Percentiles rank a stretch among this genome's conserved stretches.
These are phyloP conservation scores for Aphelenchoides fujianensis DNA, from an alignment of 1,140 invertebrate genomes.

Conservation along the genomic window DNA sequence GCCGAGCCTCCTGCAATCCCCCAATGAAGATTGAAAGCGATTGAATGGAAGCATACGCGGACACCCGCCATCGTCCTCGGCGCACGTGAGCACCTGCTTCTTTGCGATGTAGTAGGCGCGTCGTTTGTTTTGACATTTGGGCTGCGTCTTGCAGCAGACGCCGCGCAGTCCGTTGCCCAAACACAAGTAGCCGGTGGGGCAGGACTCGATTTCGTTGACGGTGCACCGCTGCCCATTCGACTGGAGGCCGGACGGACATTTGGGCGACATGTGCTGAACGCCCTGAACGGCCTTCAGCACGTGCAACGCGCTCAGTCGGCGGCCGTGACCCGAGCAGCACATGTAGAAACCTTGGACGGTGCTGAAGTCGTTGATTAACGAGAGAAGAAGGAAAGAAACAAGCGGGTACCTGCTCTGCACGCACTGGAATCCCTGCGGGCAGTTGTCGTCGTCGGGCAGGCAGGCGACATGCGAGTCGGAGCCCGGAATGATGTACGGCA, in stretches of 20 bases:
- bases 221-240: constrained; percentile 50
- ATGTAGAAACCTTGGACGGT: constrained; percentile 59
- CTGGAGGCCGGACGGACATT: constrained; percentile 50
- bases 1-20: constrained; percentile 46
- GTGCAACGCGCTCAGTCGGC: constrained; percentile 12
- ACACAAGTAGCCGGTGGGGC: constrained; percentile 54
- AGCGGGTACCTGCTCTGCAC: constrained; percentile 42
- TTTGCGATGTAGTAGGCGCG: constrained; percentile 52
- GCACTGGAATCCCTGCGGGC: constrained; percentile 48
- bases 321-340: constrained; percentile 49
- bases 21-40: too few species aligned
- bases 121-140: constrained; percentile 50
- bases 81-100: constrained; percentile 58
- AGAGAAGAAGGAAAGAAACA: not conserved
- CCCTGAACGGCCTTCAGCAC: constrained; percentile 12
- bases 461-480: constrained; percentile 62
- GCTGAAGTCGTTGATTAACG: constrained; percentile 30
- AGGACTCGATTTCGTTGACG: constrained; percentile 52
- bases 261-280: constrained; percentile 21
- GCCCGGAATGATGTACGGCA: constrained; percentile 58
- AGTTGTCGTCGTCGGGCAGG: constrained; percentile 52
- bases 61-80: constrained; percentile 50
- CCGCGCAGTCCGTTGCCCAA: constrained; percentile 42
- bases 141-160: constrained; percentile 51
- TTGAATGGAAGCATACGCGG: too few species aligned